Evolutionary conservation across 1,140 invertebrate genomes (phyloP), one percentile per base, ranked within the genome.

Genomic region (Cotesia vestalis): DNA sequence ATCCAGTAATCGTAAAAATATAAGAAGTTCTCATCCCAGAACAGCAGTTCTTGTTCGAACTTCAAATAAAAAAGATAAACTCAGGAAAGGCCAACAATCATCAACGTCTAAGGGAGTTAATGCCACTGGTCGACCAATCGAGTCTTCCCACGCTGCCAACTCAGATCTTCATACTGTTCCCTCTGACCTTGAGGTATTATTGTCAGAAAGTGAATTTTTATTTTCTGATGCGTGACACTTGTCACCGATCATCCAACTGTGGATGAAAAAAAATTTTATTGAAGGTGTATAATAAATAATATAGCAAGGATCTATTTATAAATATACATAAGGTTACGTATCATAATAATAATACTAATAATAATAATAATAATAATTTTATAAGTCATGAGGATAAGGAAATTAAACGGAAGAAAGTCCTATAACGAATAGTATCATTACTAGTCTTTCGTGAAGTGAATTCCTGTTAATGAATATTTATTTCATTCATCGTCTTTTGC

Each of bases 151-250:
- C 4, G 83, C 86, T 52, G 81, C 83, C 68, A 89, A 88, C 78
- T 90, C 89, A 34, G 89, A 90, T 75, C 78, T 90, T 6, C 89
- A 90, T 78, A 90, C 89, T 72, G 89, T 91, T 79, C 90, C 90
- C 70, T 90, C 89, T 57, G 90, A 91, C 82, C 82, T 91, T 74
- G 90, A 91, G 77, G 90, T 90, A 66, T 81, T 91, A 17, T 83
- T 91, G 8, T 90, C 90, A 27, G 89, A 90, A 79, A 90, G 88
- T 78, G 89, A 90, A 79, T 90, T 90, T 72, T 84, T 90, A 40
- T 90, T 90, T 76, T 89, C 88, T 66, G 88, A 89, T 73, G 86
- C 88, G 83, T 90, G 88, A 89, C 76, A 76, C 38, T 60, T 51
- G 70, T 66, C 8, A 59, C 66, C 6, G 27, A 59, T 61, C 75